These are phyloP conservation scores for Pseudomugil tenellus DNA, from an alignment of 2,797 vertebrate genomes.

Conservation along the genomic window DNA sequence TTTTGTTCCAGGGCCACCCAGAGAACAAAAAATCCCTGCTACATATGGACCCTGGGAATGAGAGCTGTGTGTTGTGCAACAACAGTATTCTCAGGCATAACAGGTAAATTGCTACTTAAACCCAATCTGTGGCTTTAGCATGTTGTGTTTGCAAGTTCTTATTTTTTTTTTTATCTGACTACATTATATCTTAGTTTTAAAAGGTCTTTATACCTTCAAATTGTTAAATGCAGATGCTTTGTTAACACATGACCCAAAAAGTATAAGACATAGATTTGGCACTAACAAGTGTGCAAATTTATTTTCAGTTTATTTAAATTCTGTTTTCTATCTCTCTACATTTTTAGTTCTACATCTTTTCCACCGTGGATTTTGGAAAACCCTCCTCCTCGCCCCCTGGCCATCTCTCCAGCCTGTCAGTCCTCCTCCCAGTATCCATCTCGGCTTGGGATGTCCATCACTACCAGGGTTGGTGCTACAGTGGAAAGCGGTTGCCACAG, in stretches of 20 bases:
- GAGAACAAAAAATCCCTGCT: slow-evolving; percentile 84
- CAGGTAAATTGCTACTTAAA: slow-evolving; percentile 76
- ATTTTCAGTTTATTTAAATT: background rate
- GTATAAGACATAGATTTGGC: background rate
- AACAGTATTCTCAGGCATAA: slow-evolving; percentile 86
- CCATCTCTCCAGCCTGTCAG: slow-evolving; percentile 76
- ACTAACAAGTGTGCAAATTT: background rate
- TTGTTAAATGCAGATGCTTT: too few species aligned
- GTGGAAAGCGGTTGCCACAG: slow-evolving; percentile 90
- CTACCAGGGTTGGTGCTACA: slow-evolving; percentile 87
- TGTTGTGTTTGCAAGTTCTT: background rate
- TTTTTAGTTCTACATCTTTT: slow-evolving; percentile 65
- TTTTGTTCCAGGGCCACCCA: slow-evolving; percentile 89
- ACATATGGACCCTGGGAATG: slow-evolving; percentile 80
- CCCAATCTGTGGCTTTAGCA: slow-evolving; percentile 1
- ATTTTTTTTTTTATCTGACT: background rate
- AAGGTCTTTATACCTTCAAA: too few species aligned
- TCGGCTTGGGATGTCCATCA: slow-evolving; percentile 85
- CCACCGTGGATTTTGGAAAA: slow-evolving; percentile 86
- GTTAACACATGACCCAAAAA: too few species aligned
- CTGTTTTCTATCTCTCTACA: background rate
- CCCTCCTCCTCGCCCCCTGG: slow-evolving; percentile 87
- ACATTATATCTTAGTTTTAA: background rate
- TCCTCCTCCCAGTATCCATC: slow-evolving; percentile 77
- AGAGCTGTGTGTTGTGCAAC: slow-evolving; percentile 85